Evolutionary conservation across 2,797 vertebrate genomes (phyloP), one percentile per base, ranked within the genome.

Genomic region (Synanceia verrucosa): DNA sequence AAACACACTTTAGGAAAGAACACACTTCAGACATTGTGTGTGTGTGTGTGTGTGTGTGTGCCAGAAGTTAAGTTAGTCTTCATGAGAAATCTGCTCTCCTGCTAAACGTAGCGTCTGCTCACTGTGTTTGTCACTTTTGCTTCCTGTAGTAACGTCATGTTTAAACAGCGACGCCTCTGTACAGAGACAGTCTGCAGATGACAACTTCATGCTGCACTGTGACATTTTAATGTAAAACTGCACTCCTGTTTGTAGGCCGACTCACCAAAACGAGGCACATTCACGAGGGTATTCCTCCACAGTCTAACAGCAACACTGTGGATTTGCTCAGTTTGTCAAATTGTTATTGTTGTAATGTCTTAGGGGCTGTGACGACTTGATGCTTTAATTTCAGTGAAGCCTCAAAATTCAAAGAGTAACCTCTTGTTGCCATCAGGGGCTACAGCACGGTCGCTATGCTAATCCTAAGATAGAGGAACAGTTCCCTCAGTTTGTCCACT

Each of bases 21-120:
- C 24, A 48, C n/a, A 47, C 8, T 7, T 31, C 6, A 11, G 16
- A 41, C 13, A 12, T 74, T 28, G 1, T 55, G 0, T 56, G 16
- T 57, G 50, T 36, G 33, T 52, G 44, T 21, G 21, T 57, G 56
- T 44, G 26, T 52, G 34, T 50, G 43, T 65, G 36, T 31, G 48
- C 51, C 23, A 34, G 53, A 67, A 80, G 39, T 72, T 80, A 85
- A 87, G 86, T 83, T n/a, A n/a, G n/a, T 73, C 36, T 65, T 75
- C 46, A 70, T 69, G 59, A 68, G 61, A 56, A 55, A 51, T 88
- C 64, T 63, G 79, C 13, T 73, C 67, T 67, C 43, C 44, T 24
- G 39, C 70, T 58, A 64, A 56, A 78, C 74, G 36, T 58, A 70
- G 14, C 14, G 39, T 18, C 31, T 14, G 19, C 41, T 29, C 1